Evolutionary conservation across 2,797 vertebrate genomes (phyloP), one percentile per base, ranked within the genome.

Genomic region (Chelonia mydas): DNA sequence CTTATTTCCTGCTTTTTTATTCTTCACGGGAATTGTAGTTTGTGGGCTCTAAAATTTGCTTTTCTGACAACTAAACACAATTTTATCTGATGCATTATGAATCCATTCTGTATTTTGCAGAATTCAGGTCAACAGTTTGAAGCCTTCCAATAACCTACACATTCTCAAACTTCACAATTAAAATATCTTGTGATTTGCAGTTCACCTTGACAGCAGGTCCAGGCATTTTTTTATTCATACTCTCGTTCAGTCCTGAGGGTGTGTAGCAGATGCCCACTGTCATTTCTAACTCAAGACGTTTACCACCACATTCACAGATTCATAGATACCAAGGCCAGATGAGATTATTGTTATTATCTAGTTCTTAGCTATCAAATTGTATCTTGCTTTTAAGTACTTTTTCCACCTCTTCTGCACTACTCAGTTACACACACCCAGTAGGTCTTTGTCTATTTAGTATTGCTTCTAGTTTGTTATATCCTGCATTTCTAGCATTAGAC

Each of bases 1-100:
- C 87, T 90, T 54, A 47, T 54, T 84, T 93, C 25, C 41, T 51
- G 59, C 11, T 54, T 92, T 41, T 82, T 88, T 93, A 51, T 88
- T 76, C 47, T 45, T 54, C 27, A 55, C 5, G 85, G 51, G 81
- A 84, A 5, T 0, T 54, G 50, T n/a, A 91, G 85, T 68, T 33
- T 45, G 3, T 12, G 88, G 21, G 28, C 72, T 65, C 59, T 65
- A 33, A 31, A 83, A 51, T 47, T 50, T 10, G 17, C 19, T 27
- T 78, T 87, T 12, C 47, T 12, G 15, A 76, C 19, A 90, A 79
- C 0, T 0, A 81, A 45, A 13, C 25, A 19, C 7, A 65, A 72
- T 77, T 65, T 55, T 16, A 85, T n/a, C 13, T 50, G 54, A 37
- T n/a, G 16, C 10, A 33, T 81, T 13, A 72, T 41, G 37, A 41